A percentile compares a stretch with the other conserved stretches of the same genome.
These are phyloP conservation scores for Oncorhynchus masou DNA, from an alignment of 2,113 vertebrate genomes.

Conservation along the genomic window DNA sequence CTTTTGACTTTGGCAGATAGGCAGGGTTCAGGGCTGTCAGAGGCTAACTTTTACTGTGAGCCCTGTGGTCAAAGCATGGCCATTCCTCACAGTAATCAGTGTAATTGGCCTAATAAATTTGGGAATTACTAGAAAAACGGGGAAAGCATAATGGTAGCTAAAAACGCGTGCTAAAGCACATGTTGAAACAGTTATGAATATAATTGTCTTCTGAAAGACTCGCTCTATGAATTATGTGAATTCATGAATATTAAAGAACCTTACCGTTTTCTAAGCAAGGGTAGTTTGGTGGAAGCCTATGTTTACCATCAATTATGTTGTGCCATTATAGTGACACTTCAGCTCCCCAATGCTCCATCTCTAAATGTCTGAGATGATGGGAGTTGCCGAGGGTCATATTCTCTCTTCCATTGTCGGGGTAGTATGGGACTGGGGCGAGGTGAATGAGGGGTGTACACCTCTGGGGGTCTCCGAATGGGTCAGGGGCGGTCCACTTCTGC, in stretches of 20 bases:
- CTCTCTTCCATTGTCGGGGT: conserved; percentile 42
- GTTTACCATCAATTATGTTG: neutral
- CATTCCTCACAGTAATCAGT: conserved; percentile 62
- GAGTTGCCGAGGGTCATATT: conserved; percentile 42
- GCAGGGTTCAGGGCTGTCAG: conserved; percentile 59
- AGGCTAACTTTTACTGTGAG: conserved; percentile 44
- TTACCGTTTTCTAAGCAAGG: neutral
- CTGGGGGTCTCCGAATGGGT: conserved; percentile 61
- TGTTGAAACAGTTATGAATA: conserved; percentile 52
- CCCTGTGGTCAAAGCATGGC: conserved; percentile 30
- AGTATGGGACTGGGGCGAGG: conserved; percentile 30
- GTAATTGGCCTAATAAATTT: conserved; percentile 67
- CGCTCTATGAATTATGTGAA: conserved; percentile 11
- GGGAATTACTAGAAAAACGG: conserved; percentile 61
- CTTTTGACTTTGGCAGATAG: conserved; percentile 54
- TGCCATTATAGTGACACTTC: neutral
- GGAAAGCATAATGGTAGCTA: conserved; percentile 15
- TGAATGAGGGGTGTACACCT: conserved; percentile 55
- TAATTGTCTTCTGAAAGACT: conserved; percentile 29
- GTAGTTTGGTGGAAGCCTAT: too few relatives aligned
- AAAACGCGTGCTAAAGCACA: conserved; percentile 39
- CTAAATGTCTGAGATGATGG: conserved; percentile 34
- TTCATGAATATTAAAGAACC: conserved; percentile 25
- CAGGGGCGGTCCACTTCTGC: conserved; percentile 69
- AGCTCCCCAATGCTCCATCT: neutral